Conservation (phyloP, 1,140 invertebrate genomes). For the Colletes gigas region DNA sequence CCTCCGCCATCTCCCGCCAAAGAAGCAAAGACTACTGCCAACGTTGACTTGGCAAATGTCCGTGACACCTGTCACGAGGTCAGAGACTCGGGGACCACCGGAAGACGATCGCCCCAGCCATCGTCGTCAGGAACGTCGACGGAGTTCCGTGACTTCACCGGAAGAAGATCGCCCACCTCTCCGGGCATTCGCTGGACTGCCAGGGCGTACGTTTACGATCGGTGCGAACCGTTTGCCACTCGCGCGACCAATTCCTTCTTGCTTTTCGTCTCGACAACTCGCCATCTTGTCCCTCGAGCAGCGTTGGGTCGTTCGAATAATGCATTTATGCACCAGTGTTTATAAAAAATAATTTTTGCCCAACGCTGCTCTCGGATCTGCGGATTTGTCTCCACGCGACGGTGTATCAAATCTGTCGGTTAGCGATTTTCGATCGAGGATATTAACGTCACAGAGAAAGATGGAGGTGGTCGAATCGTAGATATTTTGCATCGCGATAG, state of each 20-base stretch:
- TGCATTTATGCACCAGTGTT: too few species aligned
- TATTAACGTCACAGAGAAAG: too few species aligned
- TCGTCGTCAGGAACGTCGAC: constrained; percentile 42
- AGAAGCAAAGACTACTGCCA: constrained; percentile 73
- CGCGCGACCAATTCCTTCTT: not conserved
- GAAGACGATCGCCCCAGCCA: constrained; percentile 41
- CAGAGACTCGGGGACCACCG: constrained; percentile 54
- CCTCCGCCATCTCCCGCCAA: constrained; percentile 78
- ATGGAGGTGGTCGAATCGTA: too few species aligned
- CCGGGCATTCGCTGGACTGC: constrained; percentile 42
- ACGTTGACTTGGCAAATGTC: constrained; percentile 73
- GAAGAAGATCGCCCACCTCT: constrained; percentile 53
- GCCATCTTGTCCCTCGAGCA: too few species aligned
- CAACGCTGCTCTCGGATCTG: too few species aligned
- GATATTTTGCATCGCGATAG: too few species aligned
- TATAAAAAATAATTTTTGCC: too few species aligned
- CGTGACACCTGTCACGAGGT: constrained; percentile 61
- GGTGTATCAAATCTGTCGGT: too few species aligned
- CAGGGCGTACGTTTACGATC: constrained; percentile 73
- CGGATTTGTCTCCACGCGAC: too few species aligned
- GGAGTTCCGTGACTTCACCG: constrained; percentile 54
- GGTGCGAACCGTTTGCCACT: not conserved
- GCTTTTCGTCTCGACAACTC: not conserved
- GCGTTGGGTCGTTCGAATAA: too few species aligned
- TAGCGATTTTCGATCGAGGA: too few species aligned